Evolutionary conservation across 2,797 vertebrate genomes (phyloP).

Genomic region (Cirrhinus molitorella): DNA sequence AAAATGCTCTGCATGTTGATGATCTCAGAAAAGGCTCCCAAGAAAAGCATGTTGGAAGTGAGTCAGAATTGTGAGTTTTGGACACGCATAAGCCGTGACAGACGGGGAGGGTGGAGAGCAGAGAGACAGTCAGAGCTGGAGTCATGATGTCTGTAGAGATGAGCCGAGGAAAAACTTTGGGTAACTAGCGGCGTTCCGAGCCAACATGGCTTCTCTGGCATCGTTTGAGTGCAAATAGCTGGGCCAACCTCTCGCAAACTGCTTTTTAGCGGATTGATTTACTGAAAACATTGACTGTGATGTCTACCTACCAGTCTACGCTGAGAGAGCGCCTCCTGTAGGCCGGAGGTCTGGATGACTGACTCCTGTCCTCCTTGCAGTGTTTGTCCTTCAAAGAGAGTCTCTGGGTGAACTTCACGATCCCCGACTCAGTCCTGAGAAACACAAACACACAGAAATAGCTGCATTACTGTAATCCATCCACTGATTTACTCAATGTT

Average conservation of each 20-base stretch:
- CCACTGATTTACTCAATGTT: background rate
- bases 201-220: background rate
- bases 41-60: conserved; percentile 9
- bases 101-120: conserved; percentile 12
- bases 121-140: conserved; percentile 37
- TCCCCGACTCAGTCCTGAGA: conserved; percentile 84
- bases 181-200: background rate
- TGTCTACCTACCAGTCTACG: conserved; percentile 83
- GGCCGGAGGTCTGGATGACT: conserved; percentile 74
- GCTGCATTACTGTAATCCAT: conserved; percentile 12
- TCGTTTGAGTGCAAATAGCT: conserved; percentile 25
- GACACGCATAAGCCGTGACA: conserved; percentile 11
- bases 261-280: background rate
- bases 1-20: conserved; percentile 15
- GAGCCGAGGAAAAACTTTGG: conserved; percentile 17
- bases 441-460: conserved; percentile 67
- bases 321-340: conserved; percentile 89
- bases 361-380: conserved; percentile 82
- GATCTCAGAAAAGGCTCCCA: conserved; percentile 3
- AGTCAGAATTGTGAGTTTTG: conserved; percentile 42
- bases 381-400: conserved; percentile 89
- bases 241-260: background rate
- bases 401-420: conserved; percentile 88
- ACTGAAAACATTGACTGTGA: background rate
- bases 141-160: conserved; percentile 45